A percentile compares a stretch with the other conserved stretches of the same genome.
phyloP scores from a whole-genome alignment of 2,113 vertebrate species.

The Bolborhynchus lineola region DNA sequence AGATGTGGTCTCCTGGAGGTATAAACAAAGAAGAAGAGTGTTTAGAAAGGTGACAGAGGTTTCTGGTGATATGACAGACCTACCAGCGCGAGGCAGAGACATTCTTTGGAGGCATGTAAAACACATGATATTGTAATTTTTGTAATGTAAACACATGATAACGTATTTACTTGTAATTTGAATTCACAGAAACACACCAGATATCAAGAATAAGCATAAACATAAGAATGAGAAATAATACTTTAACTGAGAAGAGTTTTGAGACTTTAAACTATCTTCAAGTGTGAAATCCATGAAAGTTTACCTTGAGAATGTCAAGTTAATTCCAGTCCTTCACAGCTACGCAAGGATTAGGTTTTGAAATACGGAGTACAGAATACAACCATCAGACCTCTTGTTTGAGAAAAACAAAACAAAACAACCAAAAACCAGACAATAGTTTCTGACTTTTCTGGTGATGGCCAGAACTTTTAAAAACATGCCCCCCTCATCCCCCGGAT shows the following conservation, averaged over 20 bases:
- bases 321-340: background rate
- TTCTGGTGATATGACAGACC: background rate
- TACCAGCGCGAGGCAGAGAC: background rate
- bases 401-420: background rate
- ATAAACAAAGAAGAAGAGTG: rapidly evolving
- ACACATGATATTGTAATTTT: no score
- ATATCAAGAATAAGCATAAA: background rate
- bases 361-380: background rate
- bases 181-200: background rate
- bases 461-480: background rate
- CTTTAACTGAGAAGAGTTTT: background rate
- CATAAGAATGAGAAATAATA: background rate
- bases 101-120: background rate
- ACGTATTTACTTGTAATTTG: background rate
- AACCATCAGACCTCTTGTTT: background rate
- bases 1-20: rapidly evolving
- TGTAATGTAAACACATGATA: no score
- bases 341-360: background rate
- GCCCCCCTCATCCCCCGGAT: rapidly evolving
- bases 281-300: background rate
- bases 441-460: background rate
- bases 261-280: background rate
- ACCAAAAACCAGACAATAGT: background rate
- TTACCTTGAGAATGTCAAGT: background rate
- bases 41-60: background rate